A percentile compares a stretch with the other conserved stretches of the same genome.
These are phyloP conservation scores for Indicator indicator DNA, from an alignment of 2,113 vertebrate species.

Conservation along the genomic window DNA sequence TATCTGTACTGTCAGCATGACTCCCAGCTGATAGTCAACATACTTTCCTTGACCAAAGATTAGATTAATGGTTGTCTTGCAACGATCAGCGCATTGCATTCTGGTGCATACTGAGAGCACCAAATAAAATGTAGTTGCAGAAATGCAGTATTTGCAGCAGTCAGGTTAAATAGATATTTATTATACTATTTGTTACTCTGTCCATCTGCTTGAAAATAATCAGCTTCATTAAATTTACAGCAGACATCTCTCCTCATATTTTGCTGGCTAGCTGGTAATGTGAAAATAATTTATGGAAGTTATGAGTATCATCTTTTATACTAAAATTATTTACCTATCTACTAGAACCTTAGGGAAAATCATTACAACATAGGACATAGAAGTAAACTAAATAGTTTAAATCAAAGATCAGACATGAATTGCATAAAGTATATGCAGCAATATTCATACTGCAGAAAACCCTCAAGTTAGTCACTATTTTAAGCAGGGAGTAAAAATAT, in stretches of 20 bases:
- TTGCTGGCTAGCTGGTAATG: background rate
- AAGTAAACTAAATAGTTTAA: background rate
- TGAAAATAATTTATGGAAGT: background rate
- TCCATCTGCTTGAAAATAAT: conserved; percentile 8
- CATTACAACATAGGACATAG: background rate
- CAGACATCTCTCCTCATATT: background rate
- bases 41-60: background rate
- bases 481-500: background rate
- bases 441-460: background rate
- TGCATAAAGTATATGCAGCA: background rate
- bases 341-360: background rate
- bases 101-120: background rate
- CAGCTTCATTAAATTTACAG: background rate
- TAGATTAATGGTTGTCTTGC: background rate
- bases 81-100: background rate
- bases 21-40: background rate
- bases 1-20: background rate
- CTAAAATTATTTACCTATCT: background rate
- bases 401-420: background rate
- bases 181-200: background rate
- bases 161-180: background rate
- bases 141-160: background rate
- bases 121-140: background rate
- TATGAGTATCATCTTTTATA: background rate
- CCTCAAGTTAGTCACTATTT: background rate